These are phyloP conservation scores for Archivesica marissinica DNA, from an alignment of 1,140 invertebrate species.

Conservation along the genomic window DNA sequence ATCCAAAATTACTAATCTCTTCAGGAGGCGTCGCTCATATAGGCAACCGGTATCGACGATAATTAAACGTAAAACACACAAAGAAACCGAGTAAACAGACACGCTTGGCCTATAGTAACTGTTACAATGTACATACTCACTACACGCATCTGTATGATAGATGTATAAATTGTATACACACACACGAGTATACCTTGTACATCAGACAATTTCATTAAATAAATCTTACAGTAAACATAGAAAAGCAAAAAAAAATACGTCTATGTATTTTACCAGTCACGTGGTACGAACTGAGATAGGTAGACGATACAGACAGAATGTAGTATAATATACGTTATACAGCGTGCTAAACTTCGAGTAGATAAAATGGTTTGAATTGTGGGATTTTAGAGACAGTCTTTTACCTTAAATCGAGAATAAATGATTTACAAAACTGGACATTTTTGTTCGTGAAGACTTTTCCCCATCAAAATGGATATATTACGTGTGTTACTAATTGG, in stretches of 20 bases:
- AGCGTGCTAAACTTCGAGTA: background rate
- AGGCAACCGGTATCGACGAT: no score
- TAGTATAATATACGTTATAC: no score
- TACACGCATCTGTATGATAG: no score
- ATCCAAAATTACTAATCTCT: no score
- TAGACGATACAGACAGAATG: slow-evolving; percentile 5
- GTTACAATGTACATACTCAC: no score
- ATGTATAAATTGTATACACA: no score
- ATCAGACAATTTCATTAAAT: background rate
- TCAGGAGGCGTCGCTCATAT: no score
- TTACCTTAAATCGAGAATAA: background rate
- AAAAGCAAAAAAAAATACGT: background rate
- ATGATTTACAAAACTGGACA: slow-evolving; percentile 10
- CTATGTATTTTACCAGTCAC: background rate
- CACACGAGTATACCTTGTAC: background rate
- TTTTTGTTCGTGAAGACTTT: background rate
- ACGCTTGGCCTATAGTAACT: no score
- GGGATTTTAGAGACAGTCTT: slow-evolving; percentile 36
- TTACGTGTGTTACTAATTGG: slow-evolving; percentile 4
- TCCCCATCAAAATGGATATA: slow-evolving; percentile 15
- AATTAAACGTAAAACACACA: no score
- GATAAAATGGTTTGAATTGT: background rate
- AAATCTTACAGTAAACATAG: background rate
- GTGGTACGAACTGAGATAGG: background rate
- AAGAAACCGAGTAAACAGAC: no score